Evolutionary conservation across 2,797 vertebrate genomes (phyloP), one percentile per base, ranked within the genome.

Genomic region (Acipenser transmontanus): DNA sequence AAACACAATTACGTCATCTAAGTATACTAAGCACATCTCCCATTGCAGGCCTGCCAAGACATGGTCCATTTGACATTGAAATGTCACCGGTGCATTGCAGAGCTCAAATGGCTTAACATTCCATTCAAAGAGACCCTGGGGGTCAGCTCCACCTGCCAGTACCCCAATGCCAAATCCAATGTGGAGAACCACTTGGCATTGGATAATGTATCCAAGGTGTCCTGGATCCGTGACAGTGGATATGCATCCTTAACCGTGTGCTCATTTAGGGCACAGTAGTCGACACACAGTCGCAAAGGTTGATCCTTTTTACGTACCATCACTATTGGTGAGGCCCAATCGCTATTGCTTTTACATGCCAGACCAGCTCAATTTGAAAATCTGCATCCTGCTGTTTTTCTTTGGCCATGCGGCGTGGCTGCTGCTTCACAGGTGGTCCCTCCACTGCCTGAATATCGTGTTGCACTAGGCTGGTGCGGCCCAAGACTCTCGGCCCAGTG

Each of bases 401-500:
- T 2, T 6, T 3, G 0, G 65, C 67, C 72, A 77, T 73, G 9
- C 59, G 10, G 6, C 4, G 5, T 6, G 69, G 72, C 1, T 14
- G 65, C 7, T 78, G 73, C 17, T 79, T 77, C 0, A 77, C 66
- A 20, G 76, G 51, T 1, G 62, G 20, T 0, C 68, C 73, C 0
- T 51, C 71, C 0, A 1, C 1, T 7, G 49, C 69, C 20, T 67
- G 50, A 7, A 75, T 76, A 13, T 75, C 63, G 49, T 78, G 73
- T 2, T 76, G 66, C 0, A 82, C 71, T 0, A 79, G 12, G 4
- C 52, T 68, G 0, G 75, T 78, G 47, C 54, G 8, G 7, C 76
- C 56, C 0, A 77, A 62, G 11, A 75, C 64, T 7, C 2, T 48
- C 0, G 72, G 66, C 0, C 75, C 67, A 0, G 61, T 75, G 0